These are phyloP conservation scores for Drosophila nikananu DNA, from an alignment of 1,140 invertebrate species.

Conservation along the genomic window DNA sequence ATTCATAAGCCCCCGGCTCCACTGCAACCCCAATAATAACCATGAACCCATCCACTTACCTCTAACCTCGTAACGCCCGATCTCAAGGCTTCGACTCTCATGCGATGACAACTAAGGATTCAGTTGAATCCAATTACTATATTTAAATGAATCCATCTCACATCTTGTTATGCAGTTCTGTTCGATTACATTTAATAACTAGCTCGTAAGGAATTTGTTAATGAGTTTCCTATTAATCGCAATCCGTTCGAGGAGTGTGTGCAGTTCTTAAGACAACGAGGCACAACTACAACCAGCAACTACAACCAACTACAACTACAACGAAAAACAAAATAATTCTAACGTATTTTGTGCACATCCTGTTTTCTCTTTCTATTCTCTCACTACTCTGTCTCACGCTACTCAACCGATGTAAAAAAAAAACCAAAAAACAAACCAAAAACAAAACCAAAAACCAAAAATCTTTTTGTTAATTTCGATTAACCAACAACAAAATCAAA, in stretches of 20 bases:
- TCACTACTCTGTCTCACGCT: slow-evolving; percentile 82
- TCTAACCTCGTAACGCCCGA: slow-evolving; percentile 19
- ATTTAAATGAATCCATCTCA: slow-evolving; percentile 16
- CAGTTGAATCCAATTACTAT: slow-evolving; percentile 13
- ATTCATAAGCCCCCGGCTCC: slow-evolving; percentile 3
- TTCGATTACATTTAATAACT: slow-evolving; percentile 71
- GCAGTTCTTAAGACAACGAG: slow-evolving; percentile 59
- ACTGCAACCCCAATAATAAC: slow-evolving; percentile 39
- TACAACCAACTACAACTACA: slow-evolving; percentile 59
- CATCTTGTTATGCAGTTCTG: slow-evolving; percentile 77
- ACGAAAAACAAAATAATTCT: slow-evolving; percentile 83
- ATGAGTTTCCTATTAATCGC: slow-evolving; percentile 66
- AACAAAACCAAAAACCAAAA: slow-evolving; percentile 57
- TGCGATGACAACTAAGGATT: slow-evolving; percentile 39
- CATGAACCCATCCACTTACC: slow-evolving; percentile 32
- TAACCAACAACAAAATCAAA: slow-evolving; percentile 50
- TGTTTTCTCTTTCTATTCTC: slow-evolving; percentile 84
- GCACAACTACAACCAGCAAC: slow-evolving; percentile 44
- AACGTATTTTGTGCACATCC: slow-evolving; percentile 85
- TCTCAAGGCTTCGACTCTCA: slow-evolving; percentile 40
- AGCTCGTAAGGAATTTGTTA: slow-evolving; percentile 73
- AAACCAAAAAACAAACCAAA: slow-evolving; percentile 52
- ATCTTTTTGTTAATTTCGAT: slow-evolving; percentile 60
- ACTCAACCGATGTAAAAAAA: slow-evolving; percentile 83
- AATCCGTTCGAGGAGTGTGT: slow-evolving; percentile 74